A percentile compares a stretch with the other conserved stretches of the same genome.
These are phyloP conservation scores for Oxyteleia sp. DNA, from an alignment of 2,888 invertebrate genomes.

Conservation along the genomic window DNA sequence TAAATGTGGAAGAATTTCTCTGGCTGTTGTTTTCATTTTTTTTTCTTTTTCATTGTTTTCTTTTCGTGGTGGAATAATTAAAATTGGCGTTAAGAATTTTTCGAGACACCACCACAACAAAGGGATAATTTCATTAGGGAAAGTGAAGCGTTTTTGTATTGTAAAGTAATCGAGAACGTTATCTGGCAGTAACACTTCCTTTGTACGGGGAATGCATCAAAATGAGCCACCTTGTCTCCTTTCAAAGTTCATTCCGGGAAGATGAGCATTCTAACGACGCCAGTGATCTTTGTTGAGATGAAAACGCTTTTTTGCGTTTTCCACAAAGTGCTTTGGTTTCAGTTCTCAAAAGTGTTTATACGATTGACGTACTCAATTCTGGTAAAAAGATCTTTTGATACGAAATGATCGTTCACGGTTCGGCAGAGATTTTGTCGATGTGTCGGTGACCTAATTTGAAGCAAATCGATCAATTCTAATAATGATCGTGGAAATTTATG, in stretches of 20 bases:
- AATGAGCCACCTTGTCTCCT: conserved; percentile 70
- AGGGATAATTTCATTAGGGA: conserved; percentile 41
- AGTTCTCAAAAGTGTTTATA: conserved; percentile 54
- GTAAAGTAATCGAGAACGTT: too few species aligned
- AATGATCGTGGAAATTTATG: too few species aligned
- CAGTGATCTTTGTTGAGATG: conserved; percentile 62
- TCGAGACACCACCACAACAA: too few species aligned
- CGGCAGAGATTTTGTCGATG: neutral
- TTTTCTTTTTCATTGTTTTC: too few species aligned
- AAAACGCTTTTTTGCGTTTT: conserved; percentile 52
- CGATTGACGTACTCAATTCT: conserved; percentile 35
- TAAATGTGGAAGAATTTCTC: too few species aligned
- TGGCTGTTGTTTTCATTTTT: too few species aligned
- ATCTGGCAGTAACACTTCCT: conserved; percentile 79
- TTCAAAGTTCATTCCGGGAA: conserved; percentile 70
- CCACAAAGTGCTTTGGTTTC: conserved; percentile 55
- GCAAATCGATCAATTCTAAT: neutral
- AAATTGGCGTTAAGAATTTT: too few species aligned
- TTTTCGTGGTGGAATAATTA: too few species aligned
- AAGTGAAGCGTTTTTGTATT: conserved; percentile 47
- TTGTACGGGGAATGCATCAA: conserved; percentile 75
- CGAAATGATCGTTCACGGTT: neutral
- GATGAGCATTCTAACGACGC: conserved; percentile 75
- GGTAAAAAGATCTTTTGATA: conserved; percentile 38
- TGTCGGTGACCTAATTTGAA: neutral